A percentile compares a stretch with the other conserved stretches of the same genome.
phyloP scores from a whole-genome alignment of 2,113 vertebrate genomes.

The Lycaon pictus region DNA sequence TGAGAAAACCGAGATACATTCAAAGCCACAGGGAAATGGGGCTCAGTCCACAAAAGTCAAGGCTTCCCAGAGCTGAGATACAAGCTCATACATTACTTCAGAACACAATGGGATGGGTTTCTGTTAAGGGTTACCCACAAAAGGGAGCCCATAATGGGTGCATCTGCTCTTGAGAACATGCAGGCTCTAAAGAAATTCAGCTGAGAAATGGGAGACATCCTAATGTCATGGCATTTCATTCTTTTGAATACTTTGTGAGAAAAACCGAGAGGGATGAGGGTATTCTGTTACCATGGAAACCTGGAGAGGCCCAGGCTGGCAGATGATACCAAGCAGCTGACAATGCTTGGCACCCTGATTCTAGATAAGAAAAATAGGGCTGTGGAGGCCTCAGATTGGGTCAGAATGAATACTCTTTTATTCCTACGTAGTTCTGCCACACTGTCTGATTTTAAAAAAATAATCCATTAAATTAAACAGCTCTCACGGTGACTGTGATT shows the following conservation, averaged over 20 bases:
- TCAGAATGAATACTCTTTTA: constrained; percentile 51
- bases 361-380: constrained; percentile 37
- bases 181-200: constrained; percentile 47
- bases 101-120: neutral
- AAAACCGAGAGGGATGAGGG: constrained; percentile 41
- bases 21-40: neutral
- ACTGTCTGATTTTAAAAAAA: constrained; percentile 17
- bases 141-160: neutral
- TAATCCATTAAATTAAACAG: neutral
- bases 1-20: constrained; percentile 3
- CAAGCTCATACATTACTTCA: neutral
- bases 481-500: neutral
- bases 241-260: constrained; percentile 48
- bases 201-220: constrained; percentile 17
- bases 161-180: neutral
- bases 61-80: neutral
- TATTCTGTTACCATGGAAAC: constrained; percentile 77
- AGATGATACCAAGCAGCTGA: neutral
- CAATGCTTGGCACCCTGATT: constrained; percentile 50
- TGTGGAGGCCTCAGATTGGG: neutral
- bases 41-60: neutral
- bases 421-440: neutral
- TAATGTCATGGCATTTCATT: constrained; percentile 61
- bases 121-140: neutral
- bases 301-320: neutral